Conservation (phyloP, 2,888 invertebrate species). For the Apodemia zela region DNA sequence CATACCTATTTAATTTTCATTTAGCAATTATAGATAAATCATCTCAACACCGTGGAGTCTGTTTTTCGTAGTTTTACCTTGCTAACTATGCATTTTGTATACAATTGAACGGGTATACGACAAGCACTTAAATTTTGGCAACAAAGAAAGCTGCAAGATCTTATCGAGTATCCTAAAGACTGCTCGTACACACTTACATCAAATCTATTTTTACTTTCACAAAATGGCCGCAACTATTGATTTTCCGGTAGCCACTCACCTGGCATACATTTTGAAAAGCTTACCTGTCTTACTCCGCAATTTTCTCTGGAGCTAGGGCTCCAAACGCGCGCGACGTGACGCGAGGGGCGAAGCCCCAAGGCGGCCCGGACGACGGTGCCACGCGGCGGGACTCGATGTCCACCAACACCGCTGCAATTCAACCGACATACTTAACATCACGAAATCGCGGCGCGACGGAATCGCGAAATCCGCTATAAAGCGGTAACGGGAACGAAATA, state of each 20-base stretch:
- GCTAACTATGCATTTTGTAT: background rate
- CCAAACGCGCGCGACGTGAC: constrained; percentile 72
- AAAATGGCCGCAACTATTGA: constrained; percentile 68
- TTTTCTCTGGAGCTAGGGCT: constrained; percentile 71
- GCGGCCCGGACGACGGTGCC: constrained; percentile 50
- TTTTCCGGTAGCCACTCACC: constrained; percentile 52
- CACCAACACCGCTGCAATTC: constrained; percentile 70
- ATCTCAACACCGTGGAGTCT: background rate
- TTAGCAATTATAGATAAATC: too few relatives aligned
- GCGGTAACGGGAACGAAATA: constrained; percentile 56
- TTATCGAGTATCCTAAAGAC: constrained; percentile 6
- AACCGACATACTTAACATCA: constrained; percentile 70
- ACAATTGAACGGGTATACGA: background rate
- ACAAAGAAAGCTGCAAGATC: constrained; percentile 8
- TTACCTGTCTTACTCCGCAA: constrained; percentile 63
- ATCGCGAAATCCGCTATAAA: constrained; percentile 44
- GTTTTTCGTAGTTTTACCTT: background rate
- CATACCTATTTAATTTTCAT: background rate
- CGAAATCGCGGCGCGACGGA: constrained; percentile 59
- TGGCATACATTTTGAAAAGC: constrained; percentile 49
- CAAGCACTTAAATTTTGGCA: background rate
- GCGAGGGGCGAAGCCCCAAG: constrained; percentile 47
- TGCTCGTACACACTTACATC: constrained; percentile 20
- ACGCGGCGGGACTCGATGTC: constrained; percentile 68
- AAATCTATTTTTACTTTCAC: constrained; percentile 49